Evolutionary conservation across 92 coral and sea anemone species (phyloP).

Genomic region (Isaurus tuberculatus): DNA sequence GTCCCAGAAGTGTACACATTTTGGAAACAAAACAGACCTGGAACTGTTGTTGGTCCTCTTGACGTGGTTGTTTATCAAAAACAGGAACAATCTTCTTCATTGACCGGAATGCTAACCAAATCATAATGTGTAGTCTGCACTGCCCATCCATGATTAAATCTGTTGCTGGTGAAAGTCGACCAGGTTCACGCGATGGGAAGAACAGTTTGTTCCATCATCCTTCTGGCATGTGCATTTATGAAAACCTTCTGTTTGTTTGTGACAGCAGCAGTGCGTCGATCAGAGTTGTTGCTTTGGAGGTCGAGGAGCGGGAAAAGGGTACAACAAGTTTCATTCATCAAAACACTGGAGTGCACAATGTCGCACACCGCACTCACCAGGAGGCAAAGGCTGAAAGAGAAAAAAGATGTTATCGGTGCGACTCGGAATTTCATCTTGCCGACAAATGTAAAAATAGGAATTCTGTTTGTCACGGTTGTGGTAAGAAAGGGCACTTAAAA

Average conservation of each 20-base stretch:
- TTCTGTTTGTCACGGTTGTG: too few species aligned
- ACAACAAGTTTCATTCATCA: neutral
- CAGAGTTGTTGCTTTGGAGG: slow-evolving; percentile 61
- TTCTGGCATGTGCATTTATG: slow-evolving; percentile 59
- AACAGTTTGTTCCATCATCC: slow-evolving; percentile 66
- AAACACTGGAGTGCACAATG: neutral
- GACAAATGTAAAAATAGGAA: too few species aligned
- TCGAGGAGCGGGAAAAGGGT: slow-evolving; percentile 51
- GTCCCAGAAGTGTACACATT: slow-evolving; percentile 63
- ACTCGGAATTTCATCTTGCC: too few species aligned
- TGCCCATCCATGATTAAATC: slow-evolving; percentile 57
- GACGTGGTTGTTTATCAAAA: slow-evolving; percentile 63
- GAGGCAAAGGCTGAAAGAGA: too few species aligned
- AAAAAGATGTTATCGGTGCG: too few species aligned
- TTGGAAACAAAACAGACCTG: slow-evolving; percentile 61
- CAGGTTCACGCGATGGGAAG: slow-evolving; percentile 67
- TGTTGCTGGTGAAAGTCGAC: slow-evolving; percentile 58
- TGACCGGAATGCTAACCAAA: slow-evolving; percentile 59
- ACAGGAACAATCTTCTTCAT: slow-evolving; percentile 62
- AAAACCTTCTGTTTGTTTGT: slow-evolving; percentile 53
- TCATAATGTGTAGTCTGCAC: slow-evolving; percentile 61
- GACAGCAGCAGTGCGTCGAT: slow-evolving; percentile 57
- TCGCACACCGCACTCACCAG: neutral
- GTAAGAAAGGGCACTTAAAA: too few species aligned
- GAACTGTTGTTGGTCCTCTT: slow-evolving; percentile 53